Evolutionary conservation across 64 coral and sea anemone species (phyloP).

Genomic region (Hydrozoanthus tunicans): DNA sequence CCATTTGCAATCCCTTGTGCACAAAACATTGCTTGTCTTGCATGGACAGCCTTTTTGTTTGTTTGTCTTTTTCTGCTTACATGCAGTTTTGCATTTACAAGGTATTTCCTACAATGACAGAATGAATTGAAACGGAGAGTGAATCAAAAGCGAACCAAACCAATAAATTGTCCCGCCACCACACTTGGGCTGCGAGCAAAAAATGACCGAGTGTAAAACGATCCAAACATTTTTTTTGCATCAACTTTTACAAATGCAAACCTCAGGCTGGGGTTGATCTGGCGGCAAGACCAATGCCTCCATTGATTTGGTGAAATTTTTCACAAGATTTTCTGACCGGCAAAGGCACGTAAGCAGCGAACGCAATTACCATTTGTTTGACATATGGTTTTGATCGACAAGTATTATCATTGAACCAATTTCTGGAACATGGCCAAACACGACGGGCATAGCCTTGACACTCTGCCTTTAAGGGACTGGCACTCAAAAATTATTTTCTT

Average conservation of each 20-base stretch:
- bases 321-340: too few species aligned
- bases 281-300: background rate
- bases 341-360: too few species aligned
- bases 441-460: too few species aligned
- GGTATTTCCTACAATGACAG: constrained; percentile 15
- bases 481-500: too few species aligned
- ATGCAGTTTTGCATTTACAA: constrained; percentile 34
- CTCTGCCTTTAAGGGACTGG: too few species aligned
- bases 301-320: background rate
- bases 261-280: constrained; percentile 6
- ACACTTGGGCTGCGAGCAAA: background rate
- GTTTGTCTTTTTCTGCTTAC: constrained; percentile 7
- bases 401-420: too few species aligned
- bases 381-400: too few species aligned
- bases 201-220: background rate
- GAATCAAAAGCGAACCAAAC: background rate
- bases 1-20: background rate
- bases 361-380: too few species aligned
- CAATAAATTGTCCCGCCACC: background rate
- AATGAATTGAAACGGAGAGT: background rate
- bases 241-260: constrained; percentile 15
- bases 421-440: too few species aligned
- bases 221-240: constrained; percentile 11
- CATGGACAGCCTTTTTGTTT: constrained; percentile 29
- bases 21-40: background rate